Base-by-base conservation (phyloP, 2,888 invertebrate species). In the Papilio gigon region DNA sequence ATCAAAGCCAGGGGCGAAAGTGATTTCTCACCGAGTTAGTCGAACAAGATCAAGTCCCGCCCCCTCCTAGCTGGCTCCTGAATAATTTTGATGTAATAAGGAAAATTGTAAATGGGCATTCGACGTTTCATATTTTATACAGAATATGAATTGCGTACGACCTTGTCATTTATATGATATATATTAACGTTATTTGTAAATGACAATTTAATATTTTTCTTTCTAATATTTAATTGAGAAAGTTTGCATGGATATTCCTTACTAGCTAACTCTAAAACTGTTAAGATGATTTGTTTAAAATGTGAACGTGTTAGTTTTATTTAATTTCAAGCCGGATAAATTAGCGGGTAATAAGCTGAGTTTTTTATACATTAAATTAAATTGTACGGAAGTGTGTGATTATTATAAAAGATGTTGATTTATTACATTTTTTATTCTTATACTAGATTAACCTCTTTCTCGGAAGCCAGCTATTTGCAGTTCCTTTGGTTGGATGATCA, bases 21-120 rank as follows among this genome's bases (percentile, higher is more conserved):
- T 92, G 92, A 92, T 92, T 92, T 91, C 91, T 90, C 92, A 90
- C 91, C 84, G 90, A 90, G 89, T 91, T 90, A 89, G 90, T 89
- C 88, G 86, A 89, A 89, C 89, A 88, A 88, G 89, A 91, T 91
- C 89, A 89, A 85, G 88, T 89, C 85, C 87, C 86, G 82, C 82
- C 84, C 84, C 82, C 40, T 80, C 78, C 81, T 82, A 81, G 84
- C 82, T 76, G 83, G 86, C 87, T 87, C 83, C 86, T 87, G 90
- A 85, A 90, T 91, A 90, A 90, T 89, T 90, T 90, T 87, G 81
- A 84, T 84, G 84, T 88, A 89, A 90, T 90, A 88, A 90, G 85
- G 85, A 85, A 88, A 88, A 87, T 89, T 88, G 84, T 87, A 89
- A 89, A 89, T 90, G 85, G 83, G 82, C 84, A 86, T 87, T 85